Evolutionary conservation across 64 coral and sea anemone genomes (phyloP).

Genomic region (Platygyra sinensis): DNA sequence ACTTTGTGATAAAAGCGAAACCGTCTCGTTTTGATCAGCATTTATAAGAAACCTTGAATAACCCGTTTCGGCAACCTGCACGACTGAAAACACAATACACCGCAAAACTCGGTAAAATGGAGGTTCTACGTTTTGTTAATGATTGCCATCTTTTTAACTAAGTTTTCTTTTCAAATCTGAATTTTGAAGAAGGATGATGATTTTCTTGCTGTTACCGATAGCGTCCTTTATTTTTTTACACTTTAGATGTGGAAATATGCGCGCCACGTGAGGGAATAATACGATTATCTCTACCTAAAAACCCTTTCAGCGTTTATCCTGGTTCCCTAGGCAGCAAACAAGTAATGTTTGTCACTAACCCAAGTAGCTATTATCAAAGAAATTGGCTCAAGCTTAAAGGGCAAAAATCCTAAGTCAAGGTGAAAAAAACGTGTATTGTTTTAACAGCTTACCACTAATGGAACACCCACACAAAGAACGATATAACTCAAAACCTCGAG

Average conservation of each 20-base stretch:
- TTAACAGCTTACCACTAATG: constrained; percentile 8
- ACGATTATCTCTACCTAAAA: background rate
- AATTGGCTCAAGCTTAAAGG: background rate
- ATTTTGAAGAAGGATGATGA: too few species aligned
- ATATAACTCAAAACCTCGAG: background rate
- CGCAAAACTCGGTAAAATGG: too few species aligned
- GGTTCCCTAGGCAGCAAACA: background rate
- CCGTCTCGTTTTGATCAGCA: too few species aligned
- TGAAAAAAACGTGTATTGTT: background rate
- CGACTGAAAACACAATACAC: too few species aligned
- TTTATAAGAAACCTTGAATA: too few species aligned
- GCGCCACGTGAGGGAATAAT: background rate
- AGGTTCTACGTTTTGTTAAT: too few species aligned
- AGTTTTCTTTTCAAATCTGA: too few species aligned
- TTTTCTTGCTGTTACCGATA: background rate
- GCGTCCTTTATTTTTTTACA: background rate
- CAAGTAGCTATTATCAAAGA: background rate
- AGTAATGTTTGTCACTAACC: background rate
- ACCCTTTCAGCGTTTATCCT: background rate
- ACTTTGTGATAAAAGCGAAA: too few species aligned
- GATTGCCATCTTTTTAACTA: too few species aligned
- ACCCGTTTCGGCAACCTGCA: too few species aligned
- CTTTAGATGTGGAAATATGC: background rate
- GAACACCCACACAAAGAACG: background rate
- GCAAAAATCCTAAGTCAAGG: background rate